A percentile compares a stretch with the other conserved stretches of the same genome.
phyloP scores from a whole-genome alignment of 2,113 vertebrate genomes.

The Carlito syrichta region DNA sequence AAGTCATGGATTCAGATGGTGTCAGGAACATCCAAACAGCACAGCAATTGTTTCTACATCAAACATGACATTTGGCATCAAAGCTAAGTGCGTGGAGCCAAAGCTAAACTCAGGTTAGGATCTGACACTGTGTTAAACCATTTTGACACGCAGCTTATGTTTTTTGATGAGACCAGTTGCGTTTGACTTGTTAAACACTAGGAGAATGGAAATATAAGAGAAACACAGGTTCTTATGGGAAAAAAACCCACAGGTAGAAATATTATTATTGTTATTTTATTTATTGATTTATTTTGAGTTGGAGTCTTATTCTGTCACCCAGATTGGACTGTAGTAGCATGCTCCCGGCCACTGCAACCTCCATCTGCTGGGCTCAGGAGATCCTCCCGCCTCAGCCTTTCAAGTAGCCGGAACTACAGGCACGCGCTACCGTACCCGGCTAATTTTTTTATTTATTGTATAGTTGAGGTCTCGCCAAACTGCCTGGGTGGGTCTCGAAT shows the following conservation, averaged over 20 bases:
- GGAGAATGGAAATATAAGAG: slow-evolving; percentile 14
- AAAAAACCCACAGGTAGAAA: slow-evolving; percentile 25
- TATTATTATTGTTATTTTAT: too few species aligned
- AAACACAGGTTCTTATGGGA: background rate
- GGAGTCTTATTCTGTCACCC: too few species aligned
- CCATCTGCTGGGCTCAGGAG: too few species aligned
- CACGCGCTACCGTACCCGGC: too few species aligned
- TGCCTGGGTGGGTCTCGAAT: too few species aligned
- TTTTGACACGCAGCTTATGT: slow-evolving; percentile 1
- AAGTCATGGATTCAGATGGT: slow-evolving; percentile 39
- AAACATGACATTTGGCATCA: slow-evolving; percentile 11
- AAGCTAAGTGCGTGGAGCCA: background rate
- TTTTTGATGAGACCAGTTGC: slow-evolving; percentile 17
- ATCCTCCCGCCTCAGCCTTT: too few species aligned
- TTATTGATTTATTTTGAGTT: too few species aligned
- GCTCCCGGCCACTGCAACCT: too few species aligned
- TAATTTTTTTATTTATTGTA: too few species aligned
- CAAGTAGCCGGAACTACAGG: too few species aligned
- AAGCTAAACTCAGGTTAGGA: background rate
- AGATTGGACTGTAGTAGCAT: too few species aligned
- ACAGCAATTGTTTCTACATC: slow-evolving; percentile 4
- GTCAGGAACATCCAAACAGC: slow-evolving; percentile 38
- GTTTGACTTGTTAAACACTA: background rate
- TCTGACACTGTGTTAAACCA: background rate
- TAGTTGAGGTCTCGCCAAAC: too few species aligned